Conservation (phyloP, 2,113 vertebrate genomes). For the Anas platyrhynchos region DNA sequence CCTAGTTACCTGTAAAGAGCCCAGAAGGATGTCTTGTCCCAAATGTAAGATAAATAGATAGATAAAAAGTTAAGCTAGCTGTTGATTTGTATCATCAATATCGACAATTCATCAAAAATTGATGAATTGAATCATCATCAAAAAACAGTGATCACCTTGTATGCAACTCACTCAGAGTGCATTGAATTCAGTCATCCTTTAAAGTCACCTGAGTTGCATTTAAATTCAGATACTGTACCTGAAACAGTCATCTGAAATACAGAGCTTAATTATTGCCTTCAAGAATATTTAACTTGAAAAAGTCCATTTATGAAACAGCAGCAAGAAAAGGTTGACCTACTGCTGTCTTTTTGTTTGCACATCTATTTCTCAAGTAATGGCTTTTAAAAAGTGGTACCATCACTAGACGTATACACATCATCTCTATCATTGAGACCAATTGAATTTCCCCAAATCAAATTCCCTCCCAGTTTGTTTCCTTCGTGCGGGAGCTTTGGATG, state of each 20-base stretch:
- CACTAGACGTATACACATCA: neutral
- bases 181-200: neutral
- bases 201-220: neutral
- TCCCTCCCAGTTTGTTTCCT: neutral
- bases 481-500: neutral
- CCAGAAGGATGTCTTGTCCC: neutral
- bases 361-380: neutral
- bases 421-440: neutral
- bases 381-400: neutral
- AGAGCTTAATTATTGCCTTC: neutral
- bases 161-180: neutral
- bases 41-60: neutral
- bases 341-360: neutral
- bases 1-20: neutral
- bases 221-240: neutral
- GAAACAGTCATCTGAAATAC: neutral
- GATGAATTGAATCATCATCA: neutral
- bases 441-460: neutral
- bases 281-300: neutral
- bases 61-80: neutral
- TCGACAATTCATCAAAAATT: neutral
- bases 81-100: neutral
- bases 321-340: neutral
- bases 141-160: neutral
- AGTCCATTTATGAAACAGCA: neutral